A percentile compares a stretch with the other conserved stretches of the same genome.
These are phyloP conservation scores for Neelides sp. DNA, from an alignment of 1,140 invertebrate genomes.

Conservation along the genomic window DNA sequence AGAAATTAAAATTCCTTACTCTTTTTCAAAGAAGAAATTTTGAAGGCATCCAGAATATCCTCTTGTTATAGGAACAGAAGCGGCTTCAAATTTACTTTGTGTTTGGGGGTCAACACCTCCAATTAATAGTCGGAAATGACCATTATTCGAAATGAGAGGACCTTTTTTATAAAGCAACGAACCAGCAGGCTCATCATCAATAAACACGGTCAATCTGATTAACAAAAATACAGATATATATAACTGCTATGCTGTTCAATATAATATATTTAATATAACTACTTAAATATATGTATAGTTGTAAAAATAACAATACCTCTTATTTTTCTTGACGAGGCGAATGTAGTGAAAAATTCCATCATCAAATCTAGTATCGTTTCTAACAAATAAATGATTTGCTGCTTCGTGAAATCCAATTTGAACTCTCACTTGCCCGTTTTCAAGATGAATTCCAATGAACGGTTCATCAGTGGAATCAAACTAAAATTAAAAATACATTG, in stretches of 20 bases:
- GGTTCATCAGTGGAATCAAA: slow-evolving; percentile 13
- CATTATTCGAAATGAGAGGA: slow-evolving; percentile 40
- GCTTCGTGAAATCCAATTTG: slow-evolving; percentile 16
- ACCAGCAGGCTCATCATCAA: slow-evolving; percentile 51
- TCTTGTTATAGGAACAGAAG: slow-evolving; percentile 6
- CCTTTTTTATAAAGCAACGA: slow-evolving; percentile 41
- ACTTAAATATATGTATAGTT: slow-evolving; percentile 28
- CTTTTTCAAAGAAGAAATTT: slow-evolving; percentile 65
- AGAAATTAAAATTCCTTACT: slow-evolving; percentile 40
- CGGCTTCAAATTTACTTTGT: slow-evolving; percentile 12
- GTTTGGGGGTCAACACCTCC: slow-evolving; percentile 43
- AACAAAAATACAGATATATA: background rate
- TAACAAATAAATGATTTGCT: slow-evolving; percentile 1
- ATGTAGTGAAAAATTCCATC: slow-evolving; percentile 26
- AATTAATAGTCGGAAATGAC: slow-evolving; percentile 41
- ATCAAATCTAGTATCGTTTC: slow-evolving; percentile 19
- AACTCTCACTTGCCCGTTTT: slow-evolving; percentile 25
- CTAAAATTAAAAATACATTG: no score
- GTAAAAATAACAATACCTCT: slow-evolving; percentile 4
- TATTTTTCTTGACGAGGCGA: slow-evolving; percentile 25
- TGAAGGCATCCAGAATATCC: slow-evolving; percentile 54
- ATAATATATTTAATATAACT: background rate
- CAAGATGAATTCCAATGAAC: slow-evolving; percentile 27
- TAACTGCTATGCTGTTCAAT: no score
- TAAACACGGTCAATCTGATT: slow-evolving; percentile 29